A percentile compares a stretch with the other conserved stretches of the same genome.
Conservation (phyloP, 92 coral and sea anemone genomes). For the Isaurus tuberculatus region DNA sequence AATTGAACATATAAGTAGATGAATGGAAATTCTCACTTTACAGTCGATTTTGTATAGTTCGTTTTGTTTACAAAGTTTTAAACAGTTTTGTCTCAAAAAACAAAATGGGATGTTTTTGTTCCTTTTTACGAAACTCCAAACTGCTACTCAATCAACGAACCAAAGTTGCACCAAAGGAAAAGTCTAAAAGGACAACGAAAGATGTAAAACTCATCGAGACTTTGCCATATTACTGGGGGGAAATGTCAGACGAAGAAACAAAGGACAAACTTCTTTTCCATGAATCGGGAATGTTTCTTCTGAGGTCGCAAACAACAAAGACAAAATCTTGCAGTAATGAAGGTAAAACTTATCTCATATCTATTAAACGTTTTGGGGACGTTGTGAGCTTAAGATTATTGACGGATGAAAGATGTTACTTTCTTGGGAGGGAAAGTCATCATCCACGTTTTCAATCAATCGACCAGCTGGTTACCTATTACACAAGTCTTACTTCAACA, state of each 20-base stretch:
- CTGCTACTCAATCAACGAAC: not conserved
- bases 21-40: not conserved
- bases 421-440: conserved; percentile 3
- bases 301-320: not conserved
- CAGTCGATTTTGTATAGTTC: not conserved
- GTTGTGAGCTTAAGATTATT: conserved; percentile 8
- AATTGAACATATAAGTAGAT: not conserved
- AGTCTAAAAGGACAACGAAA: not conserved
- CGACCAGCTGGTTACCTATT: not conserved
- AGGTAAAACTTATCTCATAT: not conserved
- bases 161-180: not conserved
- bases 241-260: conserved; percentile 15
- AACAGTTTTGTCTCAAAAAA: not conserved
- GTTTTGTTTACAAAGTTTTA: not conserved
- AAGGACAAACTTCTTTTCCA: not conserved
- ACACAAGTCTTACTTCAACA: not conserved
- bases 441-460: conserved; percentile 28
- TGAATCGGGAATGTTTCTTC: conserved; percentile 17
- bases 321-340: not conserved
- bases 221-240: conserved; percentile 24
- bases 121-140: not conserved
- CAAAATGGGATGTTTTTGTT: conserved; percentile 19
- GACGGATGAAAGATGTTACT: not conserved
- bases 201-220: not conserved
- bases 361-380: conserved; percentile 15